Percentiles rank a stretch among this genome's conserved stretches.
Conservation (phyloP, 2,888 invertebrate genomes). For the Oscheius sp. region DNA sequence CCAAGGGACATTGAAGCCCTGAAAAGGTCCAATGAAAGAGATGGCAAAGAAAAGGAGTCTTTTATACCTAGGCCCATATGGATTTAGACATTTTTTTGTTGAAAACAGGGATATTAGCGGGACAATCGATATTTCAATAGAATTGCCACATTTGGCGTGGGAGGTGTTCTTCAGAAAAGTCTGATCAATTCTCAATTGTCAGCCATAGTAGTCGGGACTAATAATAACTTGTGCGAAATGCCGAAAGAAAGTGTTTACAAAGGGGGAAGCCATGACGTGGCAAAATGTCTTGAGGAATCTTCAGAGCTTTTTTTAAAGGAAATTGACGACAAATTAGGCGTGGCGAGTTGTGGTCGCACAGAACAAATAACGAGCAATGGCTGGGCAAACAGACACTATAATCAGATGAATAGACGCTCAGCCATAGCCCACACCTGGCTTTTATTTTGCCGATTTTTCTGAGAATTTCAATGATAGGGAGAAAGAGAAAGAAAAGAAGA, state of each 20-base stretch:
- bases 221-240: too few species aligned
- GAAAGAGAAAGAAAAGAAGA: neutral
- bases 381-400: conserved; percentile 24
- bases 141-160: too few species aligned
- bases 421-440: conserved; percentile 17
- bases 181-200: too few species aligned
- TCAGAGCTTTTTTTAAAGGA: too few species aligned
- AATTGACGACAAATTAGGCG: conserved; percentile 28
- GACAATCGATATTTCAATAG: too few species aligned
- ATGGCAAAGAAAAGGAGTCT: neutral
- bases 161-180: too few species aligned
- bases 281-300: too few species aligned
- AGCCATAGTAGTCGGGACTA: too few species aligned
- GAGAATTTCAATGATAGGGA: neutral
- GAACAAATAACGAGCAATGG: conserved; percentile 21
- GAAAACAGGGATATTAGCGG: neutral
- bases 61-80: too few species aligned
- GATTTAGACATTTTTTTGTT: neutral
- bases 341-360: conserved; percentile 17
- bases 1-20: conserved; percentile 18
- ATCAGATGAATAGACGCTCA: conserved; percentile 17
- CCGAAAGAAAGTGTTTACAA: neutral
- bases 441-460: neutral
- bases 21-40: neutral
- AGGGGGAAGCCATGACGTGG: neutral